Percentiles rank a stretch among this genome's conserved stretches.
Conservation (phyloP, 2,113 vertebrate genomes). For the Ammodramus savannarum region DNA sequence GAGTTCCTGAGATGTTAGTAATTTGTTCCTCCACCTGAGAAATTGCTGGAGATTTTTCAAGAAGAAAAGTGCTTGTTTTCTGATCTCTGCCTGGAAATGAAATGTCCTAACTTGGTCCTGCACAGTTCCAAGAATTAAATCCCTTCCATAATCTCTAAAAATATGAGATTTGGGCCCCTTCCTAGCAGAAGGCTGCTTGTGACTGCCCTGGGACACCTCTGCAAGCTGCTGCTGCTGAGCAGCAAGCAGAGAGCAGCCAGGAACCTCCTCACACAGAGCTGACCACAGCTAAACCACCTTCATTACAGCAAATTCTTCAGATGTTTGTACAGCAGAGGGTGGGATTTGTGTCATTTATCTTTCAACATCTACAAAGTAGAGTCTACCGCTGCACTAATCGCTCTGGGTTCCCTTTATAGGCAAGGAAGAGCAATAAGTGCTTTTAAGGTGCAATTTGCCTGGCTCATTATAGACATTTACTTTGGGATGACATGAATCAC, state of each 20-base stretch:
- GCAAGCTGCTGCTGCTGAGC: neutral
- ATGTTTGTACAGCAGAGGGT: neutral
- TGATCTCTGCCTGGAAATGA: neutral
- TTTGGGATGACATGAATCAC: neutral
- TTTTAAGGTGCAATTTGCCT: constrained; percentile 37
- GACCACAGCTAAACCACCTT: neutral
- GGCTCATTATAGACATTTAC: neutral
- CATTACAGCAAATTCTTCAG: constrained; percentile 2
- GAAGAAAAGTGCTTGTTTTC: neutral
- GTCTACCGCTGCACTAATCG: constrained; percentile 24
- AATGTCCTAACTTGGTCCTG: neutral
- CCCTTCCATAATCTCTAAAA: neutral
- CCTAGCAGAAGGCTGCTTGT: neutral
- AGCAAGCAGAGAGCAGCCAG: neutral
- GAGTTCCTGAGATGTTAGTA: neutral
- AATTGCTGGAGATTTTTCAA: neutral
- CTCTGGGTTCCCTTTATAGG: neutral
- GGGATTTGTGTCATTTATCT: constrained; percentile 23
- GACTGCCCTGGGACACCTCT: neutral
- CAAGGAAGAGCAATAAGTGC: neutral
- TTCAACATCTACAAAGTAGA: constrained; percentile 50
- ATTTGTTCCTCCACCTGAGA: neutral
- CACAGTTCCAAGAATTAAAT: neutral
- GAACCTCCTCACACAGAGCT: neutral
- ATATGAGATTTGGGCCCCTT: neutral